A percentile compares a stretch with the other conserved stretches of the same genome.
Evolutionary conservation across 92 coral and sea anemone genomes (phyloP).

Genomic region (Palythoa grandis): DNA sequence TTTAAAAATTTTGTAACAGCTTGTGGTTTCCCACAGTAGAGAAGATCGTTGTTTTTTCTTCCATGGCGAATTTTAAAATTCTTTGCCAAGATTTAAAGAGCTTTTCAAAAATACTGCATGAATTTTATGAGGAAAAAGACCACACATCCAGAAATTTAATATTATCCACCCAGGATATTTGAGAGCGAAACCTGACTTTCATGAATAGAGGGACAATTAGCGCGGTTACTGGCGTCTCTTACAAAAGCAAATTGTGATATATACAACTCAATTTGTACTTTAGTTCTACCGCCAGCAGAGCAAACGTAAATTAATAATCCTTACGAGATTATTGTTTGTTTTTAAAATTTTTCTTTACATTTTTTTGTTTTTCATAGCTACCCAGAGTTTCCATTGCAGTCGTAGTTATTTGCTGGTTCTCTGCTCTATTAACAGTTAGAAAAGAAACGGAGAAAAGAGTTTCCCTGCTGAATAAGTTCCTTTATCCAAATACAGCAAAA

Average conservation of each 20-base stretch:
- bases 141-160: constrained; percentile 46
- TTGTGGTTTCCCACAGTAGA: constrained; percentile 41
- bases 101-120: background rate
- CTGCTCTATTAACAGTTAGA: background rate
- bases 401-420: background rate
- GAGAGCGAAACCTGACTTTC: constrained; percentile 47
- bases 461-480: background rate
- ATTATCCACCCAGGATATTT: constrained; percentile 45
- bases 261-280: constrained; percentile 12
- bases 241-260: constrained; percentile 40
- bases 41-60: background rate
- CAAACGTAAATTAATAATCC: constrained; percentile 17
- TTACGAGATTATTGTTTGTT: background rate
- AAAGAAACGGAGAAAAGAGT: background rate
- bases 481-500: background rate
- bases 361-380: constrained; percentile 8
- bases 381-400: constrained; percentile 14
- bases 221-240: constrained; percentile 32
- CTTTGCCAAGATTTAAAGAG: constrained; percentile 19
- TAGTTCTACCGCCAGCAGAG: constrained; percentile 39
- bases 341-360: constrained; percentile 1
- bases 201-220: constrained; percentile 45
- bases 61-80: constrained; percentile 5
- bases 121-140: constrained; percentile 27
- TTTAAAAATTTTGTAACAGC: constrained; percentile 36